Evolutionary conservation across 2,888 invertebrate species (phyloP), one percentile per base, ranked within the genome.

Genomic region (Punctoribates punctum): DNA sequence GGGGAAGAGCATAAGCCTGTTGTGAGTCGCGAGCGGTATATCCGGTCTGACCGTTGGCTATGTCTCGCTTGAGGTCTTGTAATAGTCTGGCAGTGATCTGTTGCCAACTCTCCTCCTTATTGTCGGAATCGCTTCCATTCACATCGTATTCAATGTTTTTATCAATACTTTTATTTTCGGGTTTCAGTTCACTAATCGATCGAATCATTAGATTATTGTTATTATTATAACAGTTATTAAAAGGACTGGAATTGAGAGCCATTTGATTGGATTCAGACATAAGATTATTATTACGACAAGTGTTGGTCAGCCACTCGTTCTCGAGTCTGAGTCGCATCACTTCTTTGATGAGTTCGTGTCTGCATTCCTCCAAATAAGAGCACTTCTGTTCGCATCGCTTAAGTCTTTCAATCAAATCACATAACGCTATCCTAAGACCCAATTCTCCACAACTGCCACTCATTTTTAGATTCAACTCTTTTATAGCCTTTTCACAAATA

Each of bases 351-450:
- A 78, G 34, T 46, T 78, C 77, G 60, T 77, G 77, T 60, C 78
- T 60, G 48, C 78, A 78, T 70, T 75, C 46, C 60, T 78, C 78
- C 51, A 77, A 75, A 75, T 78, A 78, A 62, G 74, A 57, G 65
- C 78, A 78, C 34, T 74, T 75, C 25, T 77, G 73, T 77, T 78
- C 75, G n/a, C 54, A 73, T 74, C 78, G 57, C 70, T 78, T 78
- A 29, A 78, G 65, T 15, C 77, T 57, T 67, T 78, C 73, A 23
- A 77, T 75, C 5, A 78, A 42, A 65, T 78, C 78, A 75, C 77
- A 76, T 6, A 78, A 42, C 15, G 78, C 76, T 62, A 77, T 74
- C 13, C 78, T 74, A 29, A 78, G 67, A 6, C 77, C 77, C 17
- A 78, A 77, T 65, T 78, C 78, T 46, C 72, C 75, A 34, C 75